Percentiles rank a stretch among this genome's conserved stretches.
phyloP scores from a whole-genome alignment of 2,113 vertebrate species.

The Erythrocercus mccallii region DNA sequence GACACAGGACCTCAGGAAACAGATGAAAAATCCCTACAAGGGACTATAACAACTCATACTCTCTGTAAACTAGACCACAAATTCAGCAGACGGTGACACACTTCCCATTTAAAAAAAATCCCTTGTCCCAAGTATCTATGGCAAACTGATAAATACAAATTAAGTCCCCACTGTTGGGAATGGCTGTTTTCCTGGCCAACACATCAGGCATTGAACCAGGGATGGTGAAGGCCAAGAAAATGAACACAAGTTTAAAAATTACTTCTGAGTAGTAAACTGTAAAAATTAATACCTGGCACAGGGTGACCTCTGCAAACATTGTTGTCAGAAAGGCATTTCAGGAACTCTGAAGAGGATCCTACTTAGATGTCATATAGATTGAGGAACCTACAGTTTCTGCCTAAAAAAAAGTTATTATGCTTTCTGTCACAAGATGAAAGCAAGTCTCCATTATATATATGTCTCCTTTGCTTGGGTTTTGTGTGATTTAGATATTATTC shows the following conservation, averaged over 20 bases:
- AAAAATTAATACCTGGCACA: neutral
- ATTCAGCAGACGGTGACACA: neutral
- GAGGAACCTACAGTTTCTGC: neutral
- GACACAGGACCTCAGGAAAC: neutral
- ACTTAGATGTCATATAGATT: neutral
- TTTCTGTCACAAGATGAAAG: neutral
- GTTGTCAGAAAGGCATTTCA: neutral
- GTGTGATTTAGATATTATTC: neutral
- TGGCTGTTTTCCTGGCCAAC: neutral
- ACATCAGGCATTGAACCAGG: neutral
- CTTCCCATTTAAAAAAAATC: neutral
- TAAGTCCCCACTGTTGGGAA: neutral
- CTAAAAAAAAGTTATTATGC: neutral
- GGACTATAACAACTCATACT: neutral
- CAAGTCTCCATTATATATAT: neutral
- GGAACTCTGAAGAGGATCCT: neutral
- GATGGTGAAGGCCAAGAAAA: neutral
- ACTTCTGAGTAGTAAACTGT: neutral
- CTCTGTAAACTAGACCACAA: neutral
- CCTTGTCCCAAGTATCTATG: neutral
- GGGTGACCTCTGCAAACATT: neutral
- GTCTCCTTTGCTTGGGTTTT: neutral
- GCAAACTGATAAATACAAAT: neutral
- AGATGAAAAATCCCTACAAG: neutral
- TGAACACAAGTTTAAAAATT: neutral